Conservation (phyloP, 2,797 vertebrate genomes). For the Peromyscus aztecus region DNA sequence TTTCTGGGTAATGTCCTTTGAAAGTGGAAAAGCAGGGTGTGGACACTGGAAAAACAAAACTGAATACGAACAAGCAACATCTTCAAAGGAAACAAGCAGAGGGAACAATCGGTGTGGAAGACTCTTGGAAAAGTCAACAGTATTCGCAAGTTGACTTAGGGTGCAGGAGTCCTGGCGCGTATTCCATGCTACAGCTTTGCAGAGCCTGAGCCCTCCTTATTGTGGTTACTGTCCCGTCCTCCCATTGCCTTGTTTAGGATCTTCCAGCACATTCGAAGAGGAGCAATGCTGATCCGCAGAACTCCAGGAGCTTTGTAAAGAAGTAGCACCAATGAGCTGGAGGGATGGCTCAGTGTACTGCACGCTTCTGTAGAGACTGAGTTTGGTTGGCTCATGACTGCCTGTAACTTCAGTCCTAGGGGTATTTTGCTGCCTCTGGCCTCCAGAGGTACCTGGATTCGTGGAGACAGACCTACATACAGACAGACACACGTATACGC, state of each 20-base stretch:
- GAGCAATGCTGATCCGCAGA: too few species aligned
- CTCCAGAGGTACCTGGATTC: neutral
- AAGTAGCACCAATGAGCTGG: too few species aligned
- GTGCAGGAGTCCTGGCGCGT: neutral
- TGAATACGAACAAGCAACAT: neutral
- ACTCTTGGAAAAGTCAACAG: neutral
- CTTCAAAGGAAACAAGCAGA: neutral
- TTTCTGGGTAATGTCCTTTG: neutral
- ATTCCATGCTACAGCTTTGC: too few species aligned
- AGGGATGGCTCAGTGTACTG: neutral
- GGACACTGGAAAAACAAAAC: neutral
- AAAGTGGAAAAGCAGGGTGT: neutral
- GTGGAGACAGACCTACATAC: neutral
- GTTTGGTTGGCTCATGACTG: neutral
- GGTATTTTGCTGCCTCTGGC: neutral
- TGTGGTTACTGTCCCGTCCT: fast-evolving
- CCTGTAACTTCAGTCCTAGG: too few species aligned
- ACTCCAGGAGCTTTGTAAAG: too few species aligned
- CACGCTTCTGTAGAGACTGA: neutral
- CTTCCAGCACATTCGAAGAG: neutral
- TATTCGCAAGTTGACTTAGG: neutral
- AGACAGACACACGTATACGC: neutral
- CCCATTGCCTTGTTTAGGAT: neutral
- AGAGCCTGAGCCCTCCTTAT: too few species aligned
- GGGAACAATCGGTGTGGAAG: neutral